Evolutionary conservation across 2,113 vertebrate genomes (phyloP), one percentile per base, ranked within the genome.

Genomic region (Ochotona curzoniae): DNA sequence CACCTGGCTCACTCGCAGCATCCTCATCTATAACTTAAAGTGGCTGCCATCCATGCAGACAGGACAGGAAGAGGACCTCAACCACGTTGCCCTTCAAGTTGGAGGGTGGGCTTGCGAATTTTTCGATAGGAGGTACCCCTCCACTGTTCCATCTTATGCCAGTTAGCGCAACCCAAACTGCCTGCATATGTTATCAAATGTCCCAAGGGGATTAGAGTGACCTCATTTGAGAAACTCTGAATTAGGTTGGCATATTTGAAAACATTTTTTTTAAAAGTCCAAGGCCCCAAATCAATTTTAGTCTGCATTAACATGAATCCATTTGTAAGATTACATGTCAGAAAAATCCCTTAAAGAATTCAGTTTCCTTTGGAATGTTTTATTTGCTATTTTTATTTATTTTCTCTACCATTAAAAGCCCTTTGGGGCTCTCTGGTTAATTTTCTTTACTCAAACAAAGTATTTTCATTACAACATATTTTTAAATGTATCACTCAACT

Each of bases 321-420:
- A 90, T 87, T 73, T 90, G 38, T 81, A 95, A 92, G 44, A 79
- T 26, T 87, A 92, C 18, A 92, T 94, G 30, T 86, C 35, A 61
- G 90, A 81, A 83, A 82, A 30, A 32, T 23, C 51, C 90, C 94
- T 82, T 75, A 95, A 95, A 84, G 78, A 76, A 93, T 91, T 88
- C 17, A 80, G 60, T 92, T 96, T 96, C 84, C 94, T 71, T 91
- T 89, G 70, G 90, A 95, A 96, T 94, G 93, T 79, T 95, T 95
- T 83, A 76, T 94, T 95, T 95, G 93, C 83, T 95, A 87, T 95
- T 93, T 97, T 94, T 84, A 93, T 75, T 47, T 78, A 82, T 81
- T 86, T 74, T 94, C 71, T 32, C 78, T 85, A 88, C 57, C 60
- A 93, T 94, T 90, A 93, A 95, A 95, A 93, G 35, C 17, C 63